Percentiles rank a stretch among this genome's conserved stretches.
Conservation (phyloP, 2,888 invertebrate species). For the Callimorpha dominula region DNA sequence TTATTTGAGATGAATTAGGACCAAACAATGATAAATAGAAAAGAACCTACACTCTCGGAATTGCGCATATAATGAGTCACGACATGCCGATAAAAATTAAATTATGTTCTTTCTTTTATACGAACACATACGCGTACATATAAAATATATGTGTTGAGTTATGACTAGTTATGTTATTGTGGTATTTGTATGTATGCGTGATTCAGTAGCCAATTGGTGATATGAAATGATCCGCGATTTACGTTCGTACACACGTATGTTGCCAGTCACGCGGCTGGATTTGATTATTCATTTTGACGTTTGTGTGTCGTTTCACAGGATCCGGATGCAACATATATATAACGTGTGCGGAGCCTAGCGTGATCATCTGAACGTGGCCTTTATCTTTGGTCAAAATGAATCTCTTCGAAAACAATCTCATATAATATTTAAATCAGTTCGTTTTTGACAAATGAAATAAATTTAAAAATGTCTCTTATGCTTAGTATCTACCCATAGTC, state of each 20-base stretch:
- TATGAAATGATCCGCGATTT: background rate
- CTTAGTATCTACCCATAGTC: too few relatives aligned
- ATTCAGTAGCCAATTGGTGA: background rate
- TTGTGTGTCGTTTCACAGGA: too few relatives aligned
- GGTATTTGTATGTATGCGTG: background rate
- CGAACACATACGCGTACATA: background rate
- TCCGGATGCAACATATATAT: too few relatives aligned
- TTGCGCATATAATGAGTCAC: background rate
- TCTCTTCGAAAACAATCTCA: too few relatives aligned
- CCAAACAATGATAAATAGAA: background rate
- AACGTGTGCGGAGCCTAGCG: too few relatives aligned
- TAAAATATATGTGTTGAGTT: background rate
- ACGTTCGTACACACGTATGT: background rate
- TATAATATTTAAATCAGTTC: too few relatives aligned
- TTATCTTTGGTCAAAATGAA: too few relatives aligned
- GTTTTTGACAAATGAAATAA: too few relatives aligned
- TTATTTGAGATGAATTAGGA: background rate
- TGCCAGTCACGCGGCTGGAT: slow-evolving; percentile 1
- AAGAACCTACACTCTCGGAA: too few relatives aligned
- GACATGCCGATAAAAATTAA: slow-evolving; percentile 2
- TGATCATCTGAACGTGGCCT: too few relatives aligned
- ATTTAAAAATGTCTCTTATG: too few relatives aligned
- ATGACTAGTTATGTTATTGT: background rate
- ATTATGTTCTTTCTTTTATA: background rate
- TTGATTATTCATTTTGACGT: background rate